These are phyloP conservation scores for Callaeas wilsoni DNA, from an alignment of 2,113 vertebrate genomes.

Conservation along the genomic window DNA sequence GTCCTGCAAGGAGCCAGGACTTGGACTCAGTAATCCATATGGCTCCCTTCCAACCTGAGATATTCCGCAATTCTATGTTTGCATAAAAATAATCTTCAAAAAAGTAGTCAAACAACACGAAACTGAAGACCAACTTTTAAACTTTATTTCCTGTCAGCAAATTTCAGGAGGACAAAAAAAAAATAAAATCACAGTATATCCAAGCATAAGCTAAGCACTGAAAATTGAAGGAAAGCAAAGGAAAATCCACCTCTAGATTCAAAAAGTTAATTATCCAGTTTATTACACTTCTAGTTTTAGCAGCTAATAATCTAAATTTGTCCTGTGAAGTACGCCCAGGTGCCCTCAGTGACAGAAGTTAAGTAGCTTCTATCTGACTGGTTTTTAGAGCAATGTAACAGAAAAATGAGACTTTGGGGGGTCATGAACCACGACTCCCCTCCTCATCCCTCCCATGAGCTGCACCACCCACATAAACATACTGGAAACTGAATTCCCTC, in stretches of 20 bases:
- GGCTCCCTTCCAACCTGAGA: neutral
- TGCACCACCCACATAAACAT: neutral
- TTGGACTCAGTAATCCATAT: neutral
- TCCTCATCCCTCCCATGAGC: neutral
- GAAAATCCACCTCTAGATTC: neutral
- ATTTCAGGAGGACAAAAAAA: neutral
- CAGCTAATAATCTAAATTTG: neutral
- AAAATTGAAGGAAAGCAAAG: neutral
- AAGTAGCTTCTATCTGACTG: neutral
- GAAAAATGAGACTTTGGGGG: neutral
- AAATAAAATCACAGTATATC: neutral
- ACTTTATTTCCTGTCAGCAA: neutral
- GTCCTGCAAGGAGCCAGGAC: neutral
- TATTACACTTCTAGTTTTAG: neutral
- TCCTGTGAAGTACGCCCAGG: neutral
- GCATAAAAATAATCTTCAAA: neutral
- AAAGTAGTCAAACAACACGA: neutral
- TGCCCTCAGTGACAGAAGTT: neutral
- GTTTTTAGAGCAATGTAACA: neutral
- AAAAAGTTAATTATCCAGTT: neutral
- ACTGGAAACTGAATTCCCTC: neutral
- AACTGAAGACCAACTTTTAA: neutral
- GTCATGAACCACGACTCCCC: neutral
- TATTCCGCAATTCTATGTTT: neutral
- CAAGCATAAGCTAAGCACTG: neutral